These are phyloP conservation scores for Hydropotes inermis DNA, from an alignment of 2,113 vertebrate genomes.

Conservation along the genomic window DNA sequence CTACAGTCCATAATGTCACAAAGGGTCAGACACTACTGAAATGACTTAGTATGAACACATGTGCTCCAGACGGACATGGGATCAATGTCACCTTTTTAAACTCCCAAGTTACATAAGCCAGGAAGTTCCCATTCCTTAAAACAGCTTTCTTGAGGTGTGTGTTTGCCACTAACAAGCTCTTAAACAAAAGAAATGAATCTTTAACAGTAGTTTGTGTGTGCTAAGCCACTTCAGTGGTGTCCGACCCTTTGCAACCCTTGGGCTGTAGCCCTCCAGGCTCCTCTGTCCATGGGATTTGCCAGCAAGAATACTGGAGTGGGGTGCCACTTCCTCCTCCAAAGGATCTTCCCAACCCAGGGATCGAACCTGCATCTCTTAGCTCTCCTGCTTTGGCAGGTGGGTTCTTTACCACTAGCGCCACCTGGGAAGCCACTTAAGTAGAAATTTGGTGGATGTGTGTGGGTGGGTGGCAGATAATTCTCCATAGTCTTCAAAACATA, in stretches of 20 bases:
- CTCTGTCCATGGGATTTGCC: not conserved
- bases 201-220: not conserved
- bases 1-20: not conserved
- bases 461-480: too few species aligned
- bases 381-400: not conserved
- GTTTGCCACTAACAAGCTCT: not conserved
- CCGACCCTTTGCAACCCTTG: accelerated
- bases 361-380: not conserved
- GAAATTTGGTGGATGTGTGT: not conserved
- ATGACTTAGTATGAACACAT: not conserved
- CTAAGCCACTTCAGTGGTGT: too few species aligned
- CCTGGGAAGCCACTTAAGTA: not conserved
- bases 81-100: not conserved
- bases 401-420: not conserved
- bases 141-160: not conserved
- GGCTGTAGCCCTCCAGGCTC: not conserved
- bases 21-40: not conserved
- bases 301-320: not conserved
- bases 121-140: not conserved
- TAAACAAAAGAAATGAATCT: not conserved
- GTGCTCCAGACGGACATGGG: not conserved
- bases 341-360: not conserved
- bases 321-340: not conserved
- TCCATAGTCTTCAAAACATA: not conserved
- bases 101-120: not conserved